phyloP scores from a whole-genome alignment of 2,113 vertebrate genomes.

The Paratilapia polleni region DNA sequence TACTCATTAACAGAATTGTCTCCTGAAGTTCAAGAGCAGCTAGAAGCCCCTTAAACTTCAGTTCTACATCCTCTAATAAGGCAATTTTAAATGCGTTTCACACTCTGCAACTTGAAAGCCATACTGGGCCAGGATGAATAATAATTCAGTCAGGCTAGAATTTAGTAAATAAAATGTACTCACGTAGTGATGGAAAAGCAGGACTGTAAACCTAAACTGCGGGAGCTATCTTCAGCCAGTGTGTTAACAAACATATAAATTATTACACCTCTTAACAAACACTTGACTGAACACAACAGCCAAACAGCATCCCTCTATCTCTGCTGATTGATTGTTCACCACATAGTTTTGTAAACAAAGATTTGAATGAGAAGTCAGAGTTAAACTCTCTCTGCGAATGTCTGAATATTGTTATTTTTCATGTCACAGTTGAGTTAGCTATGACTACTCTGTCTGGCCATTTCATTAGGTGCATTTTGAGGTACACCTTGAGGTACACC shows the following conservation, averaged over 20 bases:
- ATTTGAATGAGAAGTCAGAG: not conserved
- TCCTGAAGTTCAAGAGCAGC: constrained; percentile 33
- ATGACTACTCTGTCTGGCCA: not conserved
- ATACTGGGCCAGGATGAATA: not conserved
- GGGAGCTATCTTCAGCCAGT: not conserved
- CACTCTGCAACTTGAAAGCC: not conserved
- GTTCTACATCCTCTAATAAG: constrained; percentile 19
- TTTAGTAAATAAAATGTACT: not conserved
- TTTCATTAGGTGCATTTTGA: no score
- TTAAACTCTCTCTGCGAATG: not conserved
- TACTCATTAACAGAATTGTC: constrained; percentile 37
- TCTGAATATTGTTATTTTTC: not conserved
- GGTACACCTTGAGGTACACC: no score
- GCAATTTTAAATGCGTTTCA: not conserved
- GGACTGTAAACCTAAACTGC: not conserved
- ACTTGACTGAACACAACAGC: not conserved
- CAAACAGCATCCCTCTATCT: not conserved
- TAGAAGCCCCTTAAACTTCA: constrained; percentile 18
- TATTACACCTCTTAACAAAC: not conserved
- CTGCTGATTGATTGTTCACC: not conserved
- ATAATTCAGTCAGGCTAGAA: not conserved
- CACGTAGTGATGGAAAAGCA: not conserved
- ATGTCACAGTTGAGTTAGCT: no score
- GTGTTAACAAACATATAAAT: not conserved
- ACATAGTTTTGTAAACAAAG: not conserved